Percentiles rank a stretch among this genome's conserved stretches.
Evolutionary conservation across 1,140 invertebrate species (phyloP).

Genomic region (Cydia strobilella): DNA sequence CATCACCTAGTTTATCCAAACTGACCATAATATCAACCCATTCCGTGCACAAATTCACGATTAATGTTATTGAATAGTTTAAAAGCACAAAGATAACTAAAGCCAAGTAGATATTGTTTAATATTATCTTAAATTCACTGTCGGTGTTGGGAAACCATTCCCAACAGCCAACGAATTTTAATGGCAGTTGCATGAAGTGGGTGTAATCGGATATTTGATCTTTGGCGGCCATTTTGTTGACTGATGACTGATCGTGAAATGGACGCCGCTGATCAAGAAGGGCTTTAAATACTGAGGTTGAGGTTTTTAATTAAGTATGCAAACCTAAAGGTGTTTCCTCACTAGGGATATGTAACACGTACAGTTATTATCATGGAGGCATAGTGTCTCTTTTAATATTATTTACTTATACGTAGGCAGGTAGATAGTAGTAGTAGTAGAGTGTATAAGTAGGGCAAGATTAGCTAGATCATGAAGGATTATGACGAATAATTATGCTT

Average conservation of each 20-base stretch:
- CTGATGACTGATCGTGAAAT: background rate
- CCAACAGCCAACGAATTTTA: conserved; percentile 65
- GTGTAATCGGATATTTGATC: conserved; percentile 50
- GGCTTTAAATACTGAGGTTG: background rate
- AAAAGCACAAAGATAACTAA: conserved; percentile 56
- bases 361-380: background rate
- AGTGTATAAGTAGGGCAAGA: no score
- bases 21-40: conserved; percentile 61
- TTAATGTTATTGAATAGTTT: conserved; percentile 46
- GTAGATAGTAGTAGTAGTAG: no score
- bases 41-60: conserved; percentile 56
- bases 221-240: conserved; percentile 3
- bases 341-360: background rate
- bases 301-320: background rate
- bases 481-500: no score
- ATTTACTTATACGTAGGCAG: no score
- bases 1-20: conserved; percentile 62
- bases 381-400: no score
- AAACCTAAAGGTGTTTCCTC: background rate
- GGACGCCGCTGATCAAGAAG: background rate
- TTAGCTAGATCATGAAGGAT: no score
- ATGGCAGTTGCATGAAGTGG: conserved; percentile 53
- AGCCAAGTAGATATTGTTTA: conserved; percentile 58
- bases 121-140: conserved; percentile 41
- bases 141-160: conserved; percentile 55